Conservation (phyloP, 2,888 invertebrate species). For the Chrysina gloriosa region DNA sequence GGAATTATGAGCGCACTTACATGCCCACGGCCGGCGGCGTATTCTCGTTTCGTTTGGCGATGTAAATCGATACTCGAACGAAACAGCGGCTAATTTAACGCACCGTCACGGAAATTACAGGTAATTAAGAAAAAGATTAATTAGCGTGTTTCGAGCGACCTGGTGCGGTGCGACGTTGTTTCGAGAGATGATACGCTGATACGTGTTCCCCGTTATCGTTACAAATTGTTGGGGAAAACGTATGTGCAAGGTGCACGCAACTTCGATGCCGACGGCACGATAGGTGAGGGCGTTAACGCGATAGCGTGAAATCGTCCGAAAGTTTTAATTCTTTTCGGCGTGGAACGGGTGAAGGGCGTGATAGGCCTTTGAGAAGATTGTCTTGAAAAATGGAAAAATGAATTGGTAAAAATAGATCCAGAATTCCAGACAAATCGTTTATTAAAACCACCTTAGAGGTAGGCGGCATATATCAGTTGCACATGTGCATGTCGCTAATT, state of each 20-base stretch:
- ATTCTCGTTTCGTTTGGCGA: too few relatives aligned
- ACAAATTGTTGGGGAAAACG: conserved; percentile 14
- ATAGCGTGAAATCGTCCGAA: neutral
- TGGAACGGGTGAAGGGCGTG: too few relatives aligned
- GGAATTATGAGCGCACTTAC: neutral
- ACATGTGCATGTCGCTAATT: too few relatives aligned
- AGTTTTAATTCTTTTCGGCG: neutral
- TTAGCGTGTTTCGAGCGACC: conserved; percentile 8
- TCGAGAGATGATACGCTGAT: conserved; percentile 8
- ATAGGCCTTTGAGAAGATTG: too few relatives aligned
- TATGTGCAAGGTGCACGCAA: conserved; percentile 22
- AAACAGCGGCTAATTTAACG: neutral
- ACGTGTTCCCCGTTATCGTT: conserved; percentile 14
- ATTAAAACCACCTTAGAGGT: too few relatives aligned
- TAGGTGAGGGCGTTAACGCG: neutral
- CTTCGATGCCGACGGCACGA: neutral
- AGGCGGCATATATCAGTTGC: too few relatives aligned
- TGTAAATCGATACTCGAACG: too few relatives aligned
- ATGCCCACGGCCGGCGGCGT: too few relatives aligned
- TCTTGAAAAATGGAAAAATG: too few relatives aligned
- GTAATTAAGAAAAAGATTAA: conserved; percentile 16
- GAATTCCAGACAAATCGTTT: too few relatives aligned
- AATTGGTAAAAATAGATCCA: too few relatives aligned
- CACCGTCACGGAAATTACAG: neutral
- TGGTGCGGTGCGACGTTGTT: neutral